A percentile compares a stretch with the other conserved stretches of the same genome.
Conservation (phyloP, 64 coral and sea anemone species). For the Dendrophyllia cribrosa region DNA sequence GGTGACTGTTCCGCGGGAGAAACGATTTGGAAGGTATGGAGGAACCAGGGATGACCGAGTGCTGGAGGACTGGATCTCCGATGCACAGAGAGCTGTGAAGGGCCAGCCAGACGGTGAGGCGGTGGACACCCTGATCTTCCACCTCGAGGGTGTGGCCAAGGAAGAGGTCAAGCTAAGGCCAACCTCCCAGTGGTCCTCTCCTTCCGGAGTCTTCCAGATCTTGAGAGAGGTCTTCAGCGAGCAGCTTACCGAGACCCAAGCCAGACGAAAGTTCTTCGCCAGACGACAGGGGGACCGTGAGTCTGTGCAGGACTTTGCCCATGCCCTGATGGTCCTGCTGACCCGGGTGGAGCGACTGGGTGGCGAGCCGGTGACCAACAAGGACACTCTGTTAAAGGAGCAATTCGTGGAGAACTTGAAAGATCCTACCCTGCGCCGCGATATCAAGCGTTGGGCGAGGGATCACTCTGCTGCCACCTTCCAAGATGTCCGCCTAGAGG, state of each 20-base stretch:
- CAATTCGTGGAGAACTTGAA: slow-evolving; percentile 57
- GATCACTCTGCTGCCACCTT: slow-evolving; percentile 19
- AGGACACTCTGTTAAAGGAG: slow-evolving; percentile 6
- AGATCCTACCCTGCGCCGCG: not conserved
- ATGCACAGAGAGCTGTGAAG: slow-evolving; percentile 44
- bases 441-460: slow-evolving; percentile 44
- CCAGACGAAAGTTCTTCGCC: slow-evolving; percentile 60
- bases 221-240: slow-evolving; percentile 54
- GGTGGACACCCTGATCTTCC: slow-evolving; percentile 55
- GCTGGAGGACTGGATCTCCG: slow-evolving; percentile 56
- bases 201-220: slow-evolving; percentile 30
- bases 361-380: not conserved
- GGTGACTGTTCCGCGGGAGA: slow-evolving; percentile 40
- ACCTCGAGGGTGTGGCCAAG: slow-evolving; percentile 62
- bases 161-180: slow-evolving; percentile 58
- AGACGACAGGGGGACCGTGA: slow-evolving; percentile 47
- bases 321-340: slow-evolving; percentile 61
- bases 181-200: slow-evolving; percentile 43
- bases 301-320: slow-evolving; percentile 59
- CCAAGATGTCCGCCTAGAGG: slow-evolving; percentile 29
- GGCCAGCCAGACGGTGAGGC: slow-evolving; percentile 32
- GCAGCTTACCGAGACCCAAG: slow-evolving; percentile 51
- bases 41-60: slow-evolving; percentile 47
- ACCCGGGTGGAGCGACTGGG: not conserved
- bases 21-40: slow-evolving; percentile 46